Conservation (phyloP, 1,140 invertebrate species). For the Sarcophaga peregrina region DNA sequence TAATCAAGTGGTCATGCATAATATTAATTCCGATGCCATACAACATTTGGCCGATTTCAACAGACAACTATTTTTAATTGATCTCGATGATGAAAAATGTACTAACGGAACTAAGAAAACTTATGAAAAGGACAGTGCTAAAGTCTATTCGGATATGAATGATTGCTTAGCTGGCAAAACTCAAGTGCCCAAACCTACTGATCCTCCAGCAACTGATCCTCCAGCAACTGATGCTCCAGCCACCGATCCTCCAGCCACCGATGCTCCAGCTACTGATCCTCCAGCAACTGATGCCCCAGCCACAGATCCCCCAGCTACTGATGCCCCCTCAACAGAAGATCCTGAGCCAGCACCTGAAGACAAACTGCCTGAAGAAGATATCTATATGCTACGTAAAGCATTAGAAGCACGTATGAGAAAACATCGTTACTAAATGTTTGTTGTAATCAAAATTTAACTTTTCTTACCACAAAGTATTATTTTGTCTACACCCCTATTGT, state of each 20-base stretch:
- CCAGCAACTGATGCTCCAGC: not conserved
- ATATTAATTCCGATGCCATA: not conserved
- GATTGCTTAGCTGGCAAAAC: not conserved
- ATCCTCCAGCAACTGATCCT: not conserved
- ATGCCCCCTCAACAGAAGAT: not conserved
- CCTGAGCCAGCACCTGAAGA: not conserved
- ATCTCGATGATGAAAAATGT: not conserved
- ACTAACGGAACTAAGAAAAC: not conserved
- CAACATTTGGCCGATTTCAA: not conserved
- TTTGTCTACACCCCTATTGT: no score
- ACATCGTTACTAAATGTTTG: no score
- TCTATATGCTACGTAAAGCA: not conserved
- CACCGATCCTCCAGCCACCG: not conserved
- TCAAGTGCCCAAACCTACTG: not conserved
- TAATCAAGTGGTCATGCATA: not conserved
- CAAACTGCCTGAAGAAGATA: constrained; percentile 11
- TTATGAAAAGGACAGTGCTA: constrained; percentile 18
- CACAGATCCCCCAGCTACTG: not conserved
- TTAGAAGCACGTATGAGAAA: not conserved
- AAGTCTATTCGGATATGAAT: constrained; percentile 6
- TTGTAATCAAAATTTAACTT: no score
- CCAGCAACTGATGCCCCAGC: not conserved
- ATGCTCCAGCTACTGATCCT: not conserved
- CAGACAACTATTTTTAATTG: not conserved
- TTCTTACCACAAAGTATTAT: no score